A percentile compares a stretch with the other conserved stretches of the same genome.
These are phyloP conservation scores for Lepus europaeus DNA, from an alignment of 2,113 vertebrate species.

Conservation along the genomic window DNA sequence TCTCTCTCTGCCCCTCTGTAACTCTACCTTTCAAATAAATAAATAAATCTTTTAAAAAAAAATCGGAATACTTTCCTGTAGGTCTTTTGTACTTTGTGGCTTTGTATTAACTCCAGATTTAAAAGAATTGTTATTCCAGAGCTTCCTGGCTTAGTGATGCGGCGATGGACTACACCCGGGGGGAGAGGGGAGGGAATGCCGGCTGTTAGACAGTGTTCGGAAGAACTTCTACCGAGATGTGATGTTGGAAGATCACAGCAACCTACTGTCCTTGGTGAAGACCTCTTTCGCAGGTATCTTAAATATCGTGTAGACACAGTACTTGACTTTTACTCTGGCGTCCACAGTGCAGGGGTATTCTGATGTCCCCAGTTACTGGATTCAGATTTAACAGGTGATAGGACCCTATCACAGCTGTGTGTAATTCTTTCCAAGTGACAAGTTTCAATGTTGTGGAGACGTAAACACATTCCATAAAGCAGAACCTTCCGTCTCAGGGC, in stretches of 20 bases:
- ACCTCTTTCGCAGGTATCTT: background rate
- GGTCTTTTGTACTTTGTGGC: background rate
- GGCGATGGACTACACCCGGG: constrained; percentile 48
- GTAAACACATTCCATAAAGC: background rate
- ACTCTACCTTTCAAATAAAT: too few species aligned
- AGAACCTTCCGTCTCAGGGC: background rate
- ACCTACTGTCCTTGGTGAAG: constrained; percentile 53
- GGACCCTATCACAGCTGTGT: background rate
- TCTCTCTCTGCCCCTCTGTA: too few species aligned
- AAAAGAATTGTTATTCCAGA: constrained; percentile 27
- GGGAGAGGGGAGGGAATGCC: too few species aligned
- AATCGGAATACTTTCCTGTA: background rate
- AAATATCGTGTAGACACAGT: background rate
- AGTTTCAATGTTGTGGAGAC: background rate
- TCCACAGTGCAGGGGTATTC: background rate
- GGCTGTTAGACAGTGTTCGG: constrained; percentile 39
- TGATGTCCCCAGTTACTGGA: background rate
- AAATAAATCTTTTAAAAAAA: too few species aligned
- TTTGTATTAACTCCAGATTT: background rate
- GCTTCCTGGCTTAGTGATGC: constrained; percentile 38
- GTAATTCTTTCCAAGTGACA: background rate
- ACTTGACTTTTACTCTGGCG: background rate
- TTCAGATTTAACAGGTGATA: background rate
- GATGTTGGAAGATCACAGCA: background rate
- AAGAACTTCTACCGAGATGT: constrained; percentile 38